A percentile compares a stretch with the other conserved stretches of the same genome.
These are phyloP conservation scores for Drosophila arawakana DNA, from an alignment of 1,140 invertebrate species.

Conservation along the genomic window DNA sequence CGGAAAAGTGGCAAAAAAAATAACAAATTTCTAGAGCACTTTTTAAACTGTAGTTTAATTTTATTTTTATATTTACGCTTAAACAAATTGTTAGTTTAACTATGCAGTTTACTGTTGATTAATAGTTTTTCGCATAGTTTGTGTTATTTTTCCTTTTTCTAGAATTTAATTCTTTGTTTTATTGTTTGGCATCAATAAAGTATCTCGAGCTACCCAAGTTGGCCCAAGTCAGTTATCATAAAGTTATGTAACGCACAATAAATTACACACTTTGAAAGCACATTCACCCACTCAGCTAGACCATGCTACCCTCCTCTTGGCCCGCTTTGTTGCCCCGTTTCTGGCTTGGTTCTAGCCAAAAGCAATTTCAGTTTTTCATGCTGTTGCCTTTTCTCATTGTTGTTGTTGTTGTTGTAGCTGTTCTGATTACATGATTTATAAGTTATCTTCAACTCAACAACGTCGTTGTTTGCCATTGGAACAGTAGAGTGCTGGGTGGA, in stretches of 20 bases:
- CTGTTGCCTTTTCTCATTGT: slow-evolving; percentile 29
- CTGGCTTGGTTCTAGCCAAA: slow-evolving; percentile 20
- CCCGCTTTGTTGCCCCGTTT: not conserved
- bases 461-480: slow-evolving; percentile 51
- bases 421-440: slow-evolving; percentile 83
- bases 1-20: not conserved
- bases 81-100: slow-evolving; percentile 15
- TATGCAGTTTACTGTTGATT: slow-evolving; percentile 5
- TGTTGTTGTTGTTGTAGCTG: slow-evolving; percentile 41
- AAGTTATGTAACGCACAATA: slow-evolving; percentile 81
- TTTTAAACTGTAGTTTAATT: not conserved
- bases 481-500: not conserved
- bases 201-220: slow-evolving; percentile 46
- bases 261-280: slow-evolving; percentile 78
- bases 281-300: slow-evolving; percentile 60
- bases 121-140: slow-evolving; percentile 15
- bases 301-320: not conserved
- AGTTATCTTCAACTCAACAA: slow-evolving; percentile 71
- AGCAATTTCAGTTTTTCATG: slow-evolving; percentile 82
- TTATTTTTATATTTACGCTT: not conserved
- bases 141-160: not conserved
- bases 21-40: not conserved
- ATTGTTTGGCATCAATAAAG: slow-evolving; percentile 50
- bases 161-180: slow-evolving; percentile 30
- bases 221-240: slow-evolving; percentile 57